Evolutionary conservation across 2,797 vertebrate species (phyloP).

Genomic region (Philypnodon macrostomus): DNA sequence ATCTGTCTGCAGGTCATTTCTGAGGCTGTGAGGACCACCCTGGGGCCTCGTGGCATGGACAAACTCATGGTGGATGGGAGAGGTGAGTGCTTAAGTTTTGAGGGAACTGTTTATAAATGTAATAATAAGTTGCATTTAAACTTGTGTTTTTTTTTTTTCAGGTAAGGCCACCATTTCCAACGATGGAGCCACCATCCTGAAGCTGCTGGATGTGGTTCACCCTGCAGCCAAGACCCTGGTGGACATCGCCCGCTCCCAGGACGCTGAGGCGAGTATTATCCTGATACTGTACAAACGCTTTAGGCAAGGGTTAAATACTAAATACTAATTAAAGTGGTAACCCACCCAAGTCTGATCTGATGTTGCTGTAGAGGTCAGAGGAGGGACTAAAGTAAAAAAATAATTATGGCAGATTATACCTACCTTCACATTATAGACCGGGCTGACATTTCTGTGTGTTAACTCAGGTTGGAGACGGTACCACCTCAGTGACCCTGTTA

Average conservation of each 20-base stretch:
- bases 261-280: slow-evolving; percentile 84
- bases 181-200: slow-evolving; percentile 96
- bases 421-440: too few species aligned
- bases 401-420: too few species aligned
- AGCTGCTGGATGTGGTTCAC: slow-evolving; percentile 93
- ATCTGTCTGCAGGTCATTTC: slow-evolving; percentile 79
- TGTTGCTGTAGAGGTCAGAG: too few species aligned
- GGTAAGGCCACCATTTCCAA: slow-evolving; percentile 98
- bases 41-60: slow-evolving; percentile 97
- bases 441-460: not conserved
- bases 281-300: too few species aligned
- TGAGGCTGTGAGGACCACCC: slow-evolving; percentile 93
- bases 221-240: slow-evolving; percentile 96
- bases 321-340: too few species aligned
- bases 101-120: not conserved
- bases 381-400: too few species aligned
- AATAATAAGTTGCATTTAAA: not conserved
- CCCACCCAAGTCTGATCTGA: too few species aligned
- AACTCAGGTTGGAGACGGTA: slow-evolving; percentile 95
- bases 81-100: slow-evolving; percentile 66
- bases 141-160: slow-evolving; percentile 43
- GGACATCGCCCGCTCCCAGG: slow-evolving; percentile 96
- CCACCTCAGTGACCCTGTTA: slow-evolving; percentile 93
- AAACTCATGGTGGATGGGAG: slow-evolving; percentile 92
- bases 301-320: too few species aligned